Conservation (phyloP, 2,113 vertebrate species). For the Colossoma macropomum region DNA sequence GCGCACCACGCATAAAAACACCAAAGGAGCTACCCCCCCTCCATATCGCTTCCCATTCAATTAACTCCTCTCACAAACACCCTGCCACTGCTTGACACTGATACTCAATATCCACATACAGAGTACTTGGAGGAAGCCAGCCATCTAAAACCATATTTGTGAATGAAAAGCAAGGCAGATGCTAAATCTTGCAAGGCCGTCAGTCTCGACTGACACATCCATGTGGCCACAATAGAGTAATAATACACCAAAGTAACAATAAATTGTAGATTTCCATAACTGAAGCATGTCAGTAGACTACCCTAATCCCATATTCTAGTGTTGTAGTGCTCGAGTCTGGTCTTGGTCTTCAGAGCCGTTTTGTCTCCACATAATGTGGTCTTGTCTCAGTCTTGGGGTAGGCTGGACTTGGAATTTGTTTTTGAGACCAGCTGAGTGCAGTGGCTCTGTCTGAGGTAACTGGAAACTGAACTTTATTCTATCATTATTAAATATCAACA, state of each 20-base stretch:
- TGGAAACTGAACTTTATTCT: no score
- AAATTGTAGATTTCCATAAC: not conserved
- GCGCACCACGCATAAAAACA: conserved; percentile 63
- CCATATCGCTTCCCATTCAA: conserved; percentile 64
- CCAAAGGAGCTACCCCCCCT: conserved; percentile 58
- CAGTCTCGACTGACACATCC: not conserved
- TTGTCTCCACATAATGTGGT: no score
- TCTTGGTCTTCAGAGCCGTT: no score
- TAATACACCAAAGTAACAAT: conserved; percentile 18
- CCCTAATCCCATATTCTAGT: no score
- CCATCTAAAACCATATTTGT: conserved; percentile 31
- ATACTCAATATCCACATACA: conserved; percentile 48
- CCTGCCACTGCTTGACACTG: conserved; percentile 41
- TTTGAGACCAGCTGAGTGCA: no score
- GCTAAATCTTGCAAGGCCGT: not conserved
- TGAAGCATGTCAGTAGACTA: not conserved
- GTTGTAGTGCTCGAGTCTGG: no score
- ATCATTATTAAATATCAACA: no score
- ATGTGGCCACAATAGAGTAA: not conserved
- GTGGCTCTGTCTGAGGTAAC: no score
- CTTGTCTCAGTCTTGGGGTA: no score
- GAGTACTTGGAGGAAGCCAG: conserved; percentile 18
- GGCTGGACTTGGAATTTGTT: no score
- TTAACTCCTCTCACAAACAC: conserved; percentile 56
- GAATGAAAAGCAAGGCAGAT: conserved; percentile 24